Evolutionary conservation across 2,888 invertebrate species (phyloP), one percentile per base, ranked within the genome.

Genomic region (Aleiodes alternator): DNA sequence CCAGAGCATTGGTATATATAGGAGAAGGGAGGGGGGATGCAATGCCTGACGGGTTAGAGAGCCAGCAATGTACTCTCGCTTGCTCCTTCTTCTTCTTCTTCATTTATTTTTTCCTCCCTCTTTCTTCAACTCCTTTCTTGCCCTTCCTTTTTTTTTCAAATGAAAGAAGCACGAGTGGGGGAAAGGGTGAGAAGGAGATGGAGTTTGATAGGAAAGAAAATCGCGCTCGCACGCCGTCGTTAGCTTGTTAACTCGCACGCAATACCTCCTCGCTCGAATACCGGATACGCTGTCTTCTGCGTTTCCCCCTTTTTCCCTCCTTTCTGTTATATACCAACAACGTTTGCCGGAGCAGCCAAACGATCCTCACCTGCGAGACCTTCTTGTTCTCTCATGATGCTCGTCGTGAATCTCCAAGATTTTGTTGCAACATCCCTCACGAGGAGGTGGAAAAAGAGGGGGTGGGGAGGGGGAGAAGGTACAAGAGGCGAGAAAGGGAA

Each of bases 241-340:
- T 88, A 87, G 88, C 89, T 89, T 87, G 89, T 89, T 89, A 89
- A 89, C 87, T 88, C 85, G 88, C 89, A 89, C 89, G 89, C 89
- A 89, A 88, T 89, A 89, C 89, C 87, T 88, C 85, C 83, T 74
- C 84, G 84, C 87, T 87, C 86, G 82, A 88, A 87, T 87, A 87
- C 88, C 88, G 88, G 88, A 87, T 88, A 88, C 83, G 83, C 85
- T 84, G 84, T 82, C 81, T 80, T 84, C 82, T 81, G 78, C 76
- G 79, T 79, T 79, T 79, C 79, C 78, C 77, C 76, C 57, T 78
- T 73, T 77, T 75, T 70, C 78, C 75, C 73, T 76, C 64, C 74
- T 79, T 31, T 34, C 43, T 16, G 43, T 43, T 16, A 43, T 48
- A n/a, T 59, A 34, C 31, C 48, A 8, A 14, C 64, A 43, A 48